Evolutionary conservation across 2,888 invertebrate species (phyloP).

Genomic region (Neoascia interrupta): DNA sequence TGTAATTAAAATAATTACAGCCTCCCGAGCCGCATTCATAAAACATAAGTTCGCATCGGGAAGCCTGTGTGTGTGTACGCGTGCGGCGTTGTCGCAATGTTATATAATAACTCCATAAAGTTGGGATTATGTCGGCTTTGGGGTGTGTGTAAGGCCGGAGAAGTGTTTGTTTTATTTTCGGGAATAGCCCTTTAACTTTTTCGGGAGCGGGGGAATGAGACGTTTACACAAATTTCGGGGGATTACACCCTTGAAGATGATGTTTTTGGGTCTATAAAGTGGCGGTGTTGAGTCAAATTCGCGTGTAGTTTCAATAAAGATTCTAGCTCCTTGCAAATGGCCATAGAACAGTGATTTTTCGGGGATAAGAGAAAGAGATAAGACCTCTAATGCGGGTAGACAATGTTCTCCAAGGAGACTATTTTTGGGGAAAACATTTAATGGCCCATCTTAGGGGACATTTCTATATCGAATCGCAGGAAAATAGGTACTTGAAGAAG

Average conservation of each 20-base stretch:
- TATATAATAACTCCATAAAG: slow-evolving; percentile 63
- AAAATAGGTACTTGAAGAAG: too few relatives aligned
- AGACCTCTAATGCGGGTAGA: too few relatives aligned
- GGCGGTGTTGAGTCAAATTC: too few relatives aligned
- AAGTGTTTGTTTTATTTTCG: slow-evolving; percentile 55
- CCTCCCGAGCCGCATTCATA: slow-evolving; percentile 24
- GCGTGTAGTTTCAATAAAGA: slow-evolving; percentile 3
- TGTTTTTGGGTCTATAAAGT: slow-evolving; percentile 29
- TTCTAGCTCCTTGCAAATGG: slow-evolving; percentile 5
- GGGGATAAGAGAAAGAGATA: too few relatives aligned
- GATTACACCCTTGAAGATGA: slow-evolving; percentile 40
- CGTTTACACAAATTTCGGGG: slow-evolving; percentile 39
- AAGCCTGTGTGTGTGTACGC: not conserved
- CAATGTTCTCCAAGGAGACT: too few relatives aligned
- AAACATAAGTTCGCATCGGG: slow-evolving; percentile 53
- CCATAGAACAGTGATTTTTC: slow-evolving; percentile 35
- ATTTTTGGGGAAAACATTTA: too few relatives aligned
- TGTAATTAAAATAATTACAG: slow-evolving; percentile 54
- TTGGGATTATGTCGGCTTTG: slow-evolving; percentile 63
- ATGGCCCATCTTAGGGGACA: too few relatives aligned
- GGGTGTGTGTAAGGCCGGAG: slow-evolving; percentile 26
- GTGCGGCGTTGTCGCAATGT: slow-evolving; percentile 31
- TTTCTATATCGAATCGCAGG: too few relatives aligned
- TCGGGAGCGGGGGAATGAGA: too few relatives aligned
- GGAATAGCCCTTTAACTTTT: slow-evolving; percentile 48